Evolutionary conservation across 2,113 vertebrate genomes (phyloP), one percentile per base, ranked within the genome.

Genomic region (Propithecus coquereli): DNA sequence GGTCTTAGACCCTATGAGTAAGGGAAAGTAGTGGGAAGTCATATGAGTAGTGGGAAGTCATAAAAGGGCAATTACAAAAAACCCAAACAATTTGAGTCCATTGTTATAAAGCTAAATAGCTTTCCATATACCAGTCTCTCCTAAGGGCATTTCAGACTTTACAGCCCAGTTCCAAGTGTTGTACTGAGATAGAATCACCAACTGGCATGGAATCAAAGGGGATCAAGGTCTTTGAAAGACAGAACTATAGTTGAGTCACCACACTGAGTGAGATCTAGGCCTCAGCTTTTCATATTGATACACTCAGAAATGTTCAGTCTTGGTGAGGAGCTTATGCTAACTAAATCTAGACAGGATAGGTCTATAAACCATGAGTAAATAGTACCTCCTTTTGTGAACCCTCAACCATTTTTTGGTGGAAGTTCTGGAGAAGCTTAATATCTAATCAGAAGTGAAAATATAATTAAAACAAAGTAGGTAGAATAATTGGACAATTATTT

Each of bases 401-500:
- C 54, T 10, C 30, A 7, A 57, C 8, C 74, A 8, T 50, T 92
- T 94, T 82, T n/a, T 84, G 27, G 17, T 45, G 13, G 40, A 17
- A 43, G 34, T 96, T 91, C 50, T 68, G 34, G 43, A 86, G 57
- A 83, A 93, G 17, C 25, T 50, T 23, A 88, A 4, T 87, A 37
- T 83, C n/a, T 86, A 20, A 84, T 92, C 18, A 50, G 40, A 94
- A 68, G 63, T 80, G 47, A 90, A 91, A 93, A 94, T 87, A 57
- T 47, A 76, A 59, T 63, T 57, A n/a, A 91, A 88, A 71, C 2
- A 12, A 91, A 92, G 59, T 40, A 34, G 59, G 30, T 80, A 23
- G 54, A 40, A 74, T 50, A 95, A 57, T 32, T 90, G 47, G 45
- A 70, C 13, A 43, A 8, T 81, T 88, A 37, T 6, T 63, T 17